Percentiles rank a stretch among this genome's conserved stretches.
These are phyloP conservation scores for Lates calcarifer DNA, from an alignment of 2,113 vertebrate genomes.

Conservation along the genomic window DNA sequence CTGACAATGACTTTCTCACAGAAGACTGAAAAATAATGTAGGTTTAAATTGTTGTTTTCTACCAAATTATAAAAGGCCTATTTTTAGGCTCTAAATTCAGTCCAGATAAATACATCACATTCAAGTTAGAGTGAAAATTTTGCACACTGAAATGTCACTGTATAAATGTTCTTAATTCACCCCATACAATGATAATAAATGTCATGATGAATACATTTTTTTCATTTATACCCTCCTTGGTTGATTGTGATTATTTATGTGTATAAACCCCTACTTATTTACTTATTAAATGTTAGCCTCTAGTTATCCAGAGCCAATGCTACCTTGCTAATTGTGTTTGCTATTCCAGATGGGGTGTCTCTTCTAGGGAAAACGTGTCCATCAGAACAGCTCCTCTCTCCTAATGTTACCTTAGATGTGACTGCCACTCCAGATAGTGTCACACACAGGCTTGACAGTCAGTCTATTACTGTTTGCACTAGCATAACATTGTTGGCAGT, in stretches of 20 bases:
- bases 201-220: neutral
- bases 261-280: no score
- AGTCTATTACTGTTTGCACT: no score
- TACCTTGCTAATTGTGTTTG: neutral
- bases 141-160: neutral
- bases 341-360: no score
- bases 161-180: neutral
- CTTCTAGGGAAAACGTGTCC: no score
- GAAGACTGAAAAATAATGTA: neutral
- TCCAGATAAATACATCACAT: neutral
- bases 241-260: no score
- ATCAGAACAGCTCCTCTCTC: no score
- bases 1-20: conserved; percentile 7
- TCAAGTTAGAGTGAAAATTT: neutral
- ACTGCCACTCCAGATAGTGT: no score
- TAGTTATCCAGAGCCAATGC: neutral
- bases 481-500: no score
- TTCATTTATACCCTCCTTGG: neutral
- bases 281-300: no score
- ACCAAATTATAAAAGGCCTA: neutral
- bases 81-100: neutral
- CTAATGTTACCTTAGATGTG: no score
- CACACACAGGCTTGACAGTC: no score
- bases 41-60: neutral
- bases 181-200: neutral